Evolutionary conservation across 2,888 invertebrate species (phyloP).

Genomic region (Bursaphelenchus okinawaensis): DNA sequence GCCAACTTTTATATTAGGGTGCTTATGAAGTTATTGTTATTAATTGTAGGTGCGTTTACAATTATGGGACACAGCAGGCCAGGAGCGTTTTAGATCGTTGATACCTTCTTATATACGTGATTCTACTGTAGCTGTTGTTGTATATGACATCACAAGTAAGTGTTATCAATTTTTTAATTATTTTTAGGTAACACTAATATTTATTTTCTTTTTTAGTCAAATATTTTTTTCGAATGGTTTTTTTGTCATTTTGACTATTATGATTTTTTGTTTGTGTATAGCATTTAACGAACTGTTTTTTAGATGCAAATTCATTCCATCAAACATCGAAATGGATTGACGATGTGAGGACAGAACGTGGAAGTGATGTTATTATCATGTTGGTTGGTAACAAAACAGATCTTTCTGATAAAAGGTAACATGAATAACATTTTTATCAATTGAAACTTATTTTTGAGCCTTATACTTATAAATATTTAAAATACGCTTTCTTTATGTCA

Average conservation of each 20-base stretch:
- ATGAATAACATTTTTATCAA: too few relatives aligned
- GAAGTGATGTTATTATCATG: constrained; percentile 99
- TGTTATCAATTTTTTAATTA: too few relatives aligned
- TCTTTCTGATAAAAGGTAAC: constrained; percentile 90
- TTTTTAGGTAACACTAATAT: too few relatives aligned
- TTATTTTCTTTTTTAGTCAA: too few relatives aligned
- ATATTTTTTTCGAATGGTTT: too few relatives aligned
- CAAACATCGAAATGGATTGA: constrained; percentile 99
- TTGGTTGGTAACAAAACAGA: constrained; percentile 99
- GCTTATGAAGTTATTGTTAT: too few relatives aligned
- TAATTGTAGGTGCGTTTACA: constrained; percentile 74
- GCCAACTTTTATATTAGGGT: too few relatives aligned
- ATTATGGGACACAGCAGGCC: constrained; percentile 88
- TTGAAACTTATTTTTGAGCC: too few relatives aligned
- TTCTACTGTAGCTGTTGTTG: constrained; percentile 96
- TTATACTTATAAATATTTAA: neutral
- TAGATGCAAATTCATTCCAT: constrained; percentile 96
- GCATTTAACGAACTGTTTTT: too few relatives aligned
- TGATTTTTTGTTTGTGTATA: too few relatives aligned
- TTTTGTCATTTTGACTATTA: too few relatives aligned
- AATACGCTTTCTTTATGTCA: neutral
- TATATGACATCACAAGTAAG: constrained; percentile 97
- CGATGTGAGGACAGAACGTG: constrained; percentile 95
- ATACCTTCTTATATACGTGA: constrained; percentile 98
- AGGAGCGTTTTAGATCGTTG: constrained; percentile 90